Base-by-base conservation (phyloP, 1,140 invertebrate genomes). In the Elymnias hypermnestra region DNA sequence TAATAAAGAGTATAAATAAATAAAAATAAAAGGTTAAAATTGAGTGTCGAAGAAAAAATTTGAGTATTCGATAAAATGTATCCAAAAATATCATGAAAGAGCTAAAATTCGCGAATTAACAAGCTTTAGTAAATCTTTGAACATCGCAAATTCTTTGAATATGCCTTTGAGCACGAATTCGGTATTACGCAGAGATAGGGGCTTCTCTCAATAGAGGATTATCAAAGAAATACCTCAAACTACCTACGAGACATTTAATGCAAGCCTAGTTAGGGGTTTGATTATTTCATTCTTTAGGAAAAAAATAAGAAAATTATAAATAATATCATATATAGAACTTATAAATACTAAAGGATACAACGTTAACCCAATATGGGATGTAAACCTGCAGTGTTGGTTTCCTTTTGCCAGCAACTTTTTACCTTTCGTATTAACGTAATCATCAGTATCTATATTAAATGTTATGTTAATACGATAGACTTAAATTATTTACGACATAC, bases 131-230 rank as follows among this genome's bases (percentile, higher is more conserved):
- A 12, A 33, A 41, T 41, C 46, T 41, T 9, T 25, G 37, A 25
- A 48, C 40, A 48, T 48, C 29, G 37, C 28, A 48, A 33, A 41
- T 23, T 41, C 38, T 40, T 35, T 23, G 46, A 19, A 48, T 25
- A 15, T 25, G 9, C 37, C 22, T 26, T 33, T 33, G 45, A 48
- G 19, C 45, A 48, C 45, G 45, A 48, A 29, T 40, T 25, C 37
- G 17, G 37, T 33, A 40, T 48, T 48, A 40, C 10, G 14, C 19
- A 8, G 14, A n/a, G n/a, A n/a, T n/a, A n/a, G n/a, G n/a, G n/a
- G n/a, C n/a, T 23, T 28, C 10, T 40, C 23, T 12, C 10, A 14
- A 33, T 18, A 26, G 15, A 7, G 9, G 21, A 1, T 36, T 37
- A 45, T 45, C 33, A 10, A 10, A 28, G 21, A 45, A 36, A 19